Base-by-base conservation (phyloP, 1,140 invertebrate species). In the Grapholita molesta region DNA sequence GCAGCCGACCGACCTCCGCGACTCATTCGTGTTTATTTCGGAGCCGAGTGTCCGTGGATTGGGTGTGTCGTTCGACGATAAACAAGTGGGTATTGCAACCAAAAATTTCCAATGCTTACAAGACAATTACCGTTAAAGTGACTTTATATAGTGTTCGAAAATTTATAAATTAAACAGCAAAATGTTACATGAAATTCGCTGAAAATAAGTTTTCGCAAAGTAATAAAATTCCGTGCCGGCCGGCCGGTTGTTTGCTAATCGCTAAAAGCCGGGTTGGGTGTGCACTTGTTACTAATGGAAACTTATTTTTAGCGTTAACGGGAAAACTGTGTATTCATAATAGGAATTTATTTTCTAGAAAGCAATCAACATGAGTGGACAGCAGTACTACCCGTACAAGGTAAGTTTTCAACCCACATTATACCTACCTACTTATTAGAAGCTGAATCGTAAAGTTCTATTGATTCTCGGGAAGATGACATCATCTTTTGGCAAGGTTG, bases 361-460 rank as follows among this genome's bases (percentile, higher is more conserved):
- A 79, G 80, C 72, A 73, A 70, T 70, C 85, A 91, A 80, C 67
- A 92, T 92, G 92, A 91, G 88, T 76, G 90, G 90, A 74, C 89
- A 92, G 70, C 90, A 92, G 77, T 92, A 92, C 76, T 92, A 92
- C 82, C 92, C 91, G 67, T 92, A 92, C 89, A 92, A 92, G 89
- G 92, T 92, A 76, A 92, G 89, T 82, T 83, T 83, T 76, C 73
- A 78, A 84, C 85, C 83, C 86, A 88, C 86, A 72, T 81, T 79
- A 70, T 75, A 79, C 67, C 66, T 24, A 38, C 70, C 53, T 25
- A 53, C 18, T 52, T 73, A 70, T 0, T 35, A 48, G 4, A 21
- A 48, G 42, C 18, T 7, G 42, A 21, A 21, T 72, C 24, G 21
- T 18, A 68, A 25, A 79, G 70, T 75, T 73, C 71, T 83, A 89